phyloP scores from a whole-genome alignment of 2,113 vertebrate genomes.

The Microcebus ravelobensis region DNA sequence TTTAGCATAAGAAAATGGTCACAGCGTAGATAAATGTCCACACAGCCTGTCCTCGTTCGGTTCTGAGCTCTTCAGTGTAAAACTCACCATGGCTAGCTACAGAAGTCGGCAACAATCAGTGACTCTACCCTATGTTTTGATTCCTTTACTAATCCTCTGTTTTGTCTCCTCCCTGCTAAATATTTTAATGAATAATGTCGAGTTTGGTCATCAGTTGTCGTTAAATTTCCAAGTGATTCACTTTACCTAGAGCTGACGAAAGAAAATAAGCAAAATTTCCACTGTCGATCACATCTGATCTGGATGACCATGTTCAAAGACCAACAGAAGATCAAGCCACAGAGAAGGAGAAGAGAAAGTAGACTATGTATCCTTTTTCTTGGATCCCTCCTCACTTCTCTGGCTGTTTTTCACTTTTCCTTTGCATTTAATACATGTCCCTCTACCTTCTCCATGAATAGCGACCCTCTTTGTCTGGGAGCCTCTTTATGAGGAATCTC shows the following conservation, averaged over 20 bases:
- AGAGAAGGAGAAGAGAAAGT: background rate
- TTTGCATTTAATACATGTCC: background rate
- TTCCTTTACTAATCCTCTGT: background rate
- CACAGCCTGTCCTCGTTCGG: background rate
- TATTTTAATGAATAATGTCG: background rate
- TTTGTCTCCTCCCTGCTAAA: background rate
- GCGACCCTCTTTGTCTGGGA: background rate
- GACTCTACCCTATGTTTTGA: background rate
- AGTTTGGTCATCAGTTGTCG: background rate
- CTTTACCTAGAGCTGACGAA: background rate
- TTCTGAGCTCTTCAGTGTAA: background rate
- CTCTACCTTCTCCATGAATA: background rate
- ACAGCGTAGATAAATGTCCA: background rate
- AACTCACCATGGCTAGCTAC: background rate
- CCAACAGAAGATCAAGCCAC: background rate
- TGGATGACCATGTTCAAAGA: background rate
- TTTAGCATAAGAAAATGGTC: conserved; percentile 15
- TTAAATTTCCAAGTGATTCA: background rate
- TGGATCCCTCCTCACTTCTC: background rate
- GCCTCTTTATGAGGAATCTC: background rate
- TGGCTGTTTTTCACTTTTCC: background rate
- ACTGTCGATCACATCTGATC: background rate
- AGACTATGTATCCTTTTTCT: background rate
- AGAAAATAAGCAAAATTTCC: background rate
- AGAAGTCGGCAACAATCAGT: background rate